Evolutionary conservation across 2,113 vertebrate species (phyloP), one percentile per base, ranked within the genome.

Genomic region (Sylvilagus bachmani): DNA sequence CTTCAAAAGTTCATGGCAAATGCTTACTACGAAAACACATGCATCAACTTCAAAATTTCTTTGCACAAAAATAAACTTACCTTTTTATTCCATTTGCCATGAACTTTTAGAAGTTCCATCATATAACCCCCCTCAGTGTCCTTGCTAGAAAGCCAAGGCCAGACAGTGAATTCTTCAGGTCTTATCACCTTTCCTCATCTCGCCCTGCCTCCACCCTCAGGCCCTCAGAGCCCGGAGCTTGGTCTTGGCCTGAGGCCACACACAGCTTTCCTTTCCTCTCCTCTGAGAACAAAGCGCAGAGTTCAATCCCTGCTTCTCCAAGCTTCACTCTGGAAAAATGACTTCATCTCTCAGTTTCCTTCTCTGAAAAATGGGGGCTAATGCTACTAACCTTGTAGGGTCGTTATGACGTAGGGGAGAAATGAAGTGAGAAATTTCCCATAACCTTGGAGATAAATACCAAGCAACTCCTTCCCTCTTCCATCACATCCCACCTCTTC

Each of bases 361-460:
- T 21, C 38, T 82, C 86, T 62, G 74, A 69, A 79, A 89, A 36
- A 31, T 22, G 17, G 75, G 49, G 38, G 9, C 10, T 10, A 67
- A 29, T 13, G 38, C 21, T 64, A 33, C 80, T 69, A 21, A 51
- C 25, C 49, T 69, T 29, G 25, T 25, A n/a, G n/a, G 77, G 61
- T 11, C 21, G 21, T 71, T 73, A 61, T 79, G 55, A 74, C 1
- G 8, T 49, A 79, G 17, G 19, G 17, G 49, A 89, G 91, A 90
- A 91, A 77, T 2, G 10, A 49, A 92, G 73, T 24, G 25, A 96
- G 62, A 93, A 73, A 69, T 90, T 96, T 97, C 93, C 93, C 86
- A 71, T 44, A 53, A 87, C 79, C 70, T 91, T 86, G 69, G 66
- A 73, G 64, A 62, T 96, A 96, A 95, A 89, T 38, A 36, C 74